Base-by-base conservation (phyloP, 2,797 vertebrate genomes). In the Gymnodraco acuticeps region DNA sequence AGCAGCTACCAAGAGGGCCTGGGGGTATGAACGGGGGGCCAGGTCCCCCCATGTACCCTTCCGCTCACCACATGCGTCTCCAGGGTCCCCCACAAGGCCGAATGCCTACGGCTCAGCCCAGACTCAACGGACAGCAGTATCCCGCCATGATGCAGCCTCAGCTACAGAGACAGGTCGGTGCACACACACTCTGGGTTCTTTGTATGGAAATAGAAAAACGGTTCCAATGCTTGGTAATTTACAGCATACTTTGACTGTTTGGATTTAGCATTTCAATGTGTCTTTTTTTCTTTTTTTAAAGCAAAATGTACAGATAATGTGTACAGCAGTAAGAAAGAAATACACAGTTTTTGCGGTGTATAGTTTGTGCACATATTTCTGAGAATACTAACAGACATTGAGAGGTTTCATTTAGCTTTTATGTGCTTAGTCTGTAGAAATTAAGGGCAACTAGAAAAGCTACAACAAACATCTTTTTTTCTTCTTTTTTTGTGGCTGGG, bases 61-160 rank as follows among this genome's bases (percentile, higher is more conserved):
- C 97, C 84, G 95, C 97, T 71, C 97, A 98, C 88, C 97, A 98
- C 83, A 97, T 98, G 95, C 96, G 97, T 89, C 94, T 98, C 90
- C 95, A 96, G 33, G 96, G 96, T 72, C 91, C 91, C 88, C 95
- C 90, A 66, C 94, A 92, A 73, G 92, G 94, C 85, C 95, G 98
- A 81, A 97, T 98, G 83, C 93, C 97, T 83, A 94, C 95, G 42
- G 94, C 96, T 76, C 95, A 95, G 87, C 96, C 97, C 33, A 96
- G 98, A 84, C 96, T 96, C 88, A 98, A 98, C 23, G 97, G 97
- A 64, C 97, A 97, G 87, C 97, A 97, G 12, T 99, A 98, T 85
- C 95, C 97, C 66, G 94, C 96, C 79, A 96, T 99, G 97, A 98
- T 99, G 96, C 98, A 99, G 90, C 96, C 98, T 59, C 98, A 99